Evolutionary conservation across 1,140 invertebrate species (phyloP), one percentile per base, ranked within the genome.

Genomic region (Lasioglossum baleicum): DNA sequence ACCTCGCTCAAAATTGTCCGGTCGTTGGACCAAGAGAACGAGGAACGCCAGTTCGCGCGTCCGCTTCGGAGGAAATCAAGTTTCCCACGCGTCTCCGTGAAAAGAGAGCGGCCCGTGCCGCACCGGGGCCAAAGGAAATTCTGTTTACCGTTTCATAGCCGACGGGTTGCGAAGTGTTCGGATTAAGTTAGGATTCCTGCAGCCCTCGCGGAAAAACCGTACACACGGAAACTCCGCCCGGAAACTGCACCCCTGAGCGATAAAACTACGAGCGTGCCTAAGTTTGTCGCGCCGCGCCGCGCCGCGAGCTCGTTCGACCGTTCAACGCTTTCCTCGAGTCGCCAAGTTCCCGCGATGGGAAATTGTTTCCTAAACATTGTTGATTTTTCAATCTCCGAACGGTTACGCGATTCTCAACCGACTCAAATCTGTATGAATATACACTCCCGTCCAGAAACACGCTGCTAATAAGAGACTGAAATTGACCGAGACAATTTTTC

Each of bases 61-160:
- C 10, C 10, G 44, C 15, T 2, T 11, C 8, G 51, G 15, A 11
- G 65, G n/a, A 67, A 67, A 67, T 67, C n/a, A 7, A 48, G n/a
- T 67, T 69, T 22, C 8, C 22, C 17, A 35, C 26, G 48, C 68
- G 35, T 42, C n/a, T 26, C 15, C 17, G 42, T 10, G 40, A 31
- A 31, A 35, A 67, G 42, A 26, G 65, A n/a, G 20, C 56, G 7
- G 5, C 20, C 3, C 8, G 10, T 1, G 10, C 3, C 40, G 22
- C 6, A 3, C 20, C 4, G 17, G 51, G 13, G 20, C 20, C 17
- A 65, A 42, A 75, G 63, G 15, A 53, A 75, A 75, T 53, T 40
- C n/a, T 42, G 48, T 65, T 75, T 75, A 58, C 35, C 63, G 73
- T 75, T 40, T 66, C 15, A 75, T 67, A 75, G 63, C 7, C 63